Evolutionary conservation across 2,113 vertebrate species (phyloP), one percentile per base, ranked within the genome.

Genomic region (Excalfactoria chinensis): DNA sequence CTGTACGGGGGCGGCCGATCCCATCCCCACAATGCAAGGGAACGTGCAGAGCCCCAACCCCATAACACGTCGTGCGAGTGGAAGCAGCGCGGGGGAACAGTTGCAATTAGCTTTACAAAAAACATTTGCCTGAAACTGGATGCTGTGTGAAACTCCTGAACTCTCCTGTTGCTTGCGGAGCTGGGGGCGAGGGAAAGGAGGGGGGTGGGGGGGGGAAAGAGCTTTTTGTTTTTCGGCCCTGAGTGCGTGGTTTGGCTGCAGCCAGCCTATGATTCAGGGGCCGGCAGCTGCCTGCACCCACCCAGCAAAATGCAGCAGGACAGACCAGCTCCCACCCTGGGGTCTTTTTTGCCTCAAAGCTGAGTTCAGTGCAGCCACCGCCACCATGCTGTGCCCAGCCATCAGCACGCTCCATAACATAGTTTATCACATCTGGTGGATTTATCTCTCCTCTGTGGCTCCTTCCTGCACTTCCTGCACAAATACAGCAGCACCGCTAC

Each of bases 81-180:
- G 83, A 88, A 82, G 18, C 20, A 55, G 56, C 3, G 4, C 6
- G 0, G 40, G 75, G 56, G 64, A 94, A 70, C 49, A 95, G 19
- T 89, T 75, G 51, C 86, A 92, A 56, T 92, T 60, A 84, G 69
- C 86, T 94, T 79, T 80, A 76, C 81, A 80, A 75, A 94, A 95
- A 95, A 75, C 84, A 90, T 80, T 93, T 93, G 78, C 68, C 78
- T 96, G 96, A 96, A 92, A 89, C 92, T 79, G 73, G 88, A 89
- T 94, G 89, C 94, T 95, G 75, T 92, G 89, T 94, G 92, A 96
- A 96, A 91, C 88, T 94, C 81, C 75, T 79, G 83, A 90, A 80
- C 80, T 92, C 79, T 81, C 37, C 56, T 70, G 91, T 78, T 88
- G 41, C 89, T 80, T 86, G 74, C 1, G 1, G 91, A 82, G 74